Evolutionary conservation across 2,888 invertebrate genomes (phyloP).

Genomic region (Leptothorax acervorum): DNA sequence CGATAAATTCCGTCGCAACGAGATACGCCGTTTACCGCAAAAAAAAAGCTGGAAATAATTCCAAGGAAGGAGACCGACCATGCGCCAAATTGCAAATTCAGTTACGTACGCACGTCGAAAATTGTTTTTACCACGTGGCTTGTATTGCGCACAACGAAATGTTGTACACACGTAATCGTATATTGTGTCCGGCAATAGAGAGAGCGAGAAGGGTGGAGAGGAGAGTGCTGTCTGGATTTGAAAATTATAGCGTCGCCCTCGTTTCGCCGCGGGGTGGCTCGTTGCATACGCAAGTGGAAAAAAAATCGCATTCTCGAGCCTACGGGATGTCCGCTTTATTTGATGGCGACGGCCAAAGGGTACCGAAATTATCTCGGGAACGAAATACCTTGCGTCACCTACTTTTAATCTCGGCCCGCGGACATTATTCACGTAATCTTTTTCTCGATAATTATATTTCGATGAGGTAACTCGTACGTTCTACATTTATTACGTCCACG

Average conservation of each 20-base stretch:
- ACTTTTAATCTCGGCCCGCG: not conserved
- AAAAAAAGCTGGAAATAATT: conserved; percentile 19
- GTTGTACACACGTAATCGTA: conserved; percentile 24
- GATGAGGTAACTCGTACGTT: conserved; percentile 9
- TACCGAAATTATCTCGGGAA: not conserved
- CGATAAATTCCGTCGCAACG: conserved; percentile 38
- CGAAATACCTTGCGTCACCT: not conserved
- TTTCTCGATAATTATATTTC: conserved; percentile 35
- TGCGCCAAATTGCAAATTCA: conserved; percentile 30
- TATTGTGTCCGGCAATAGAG: conserved; percentile 8
- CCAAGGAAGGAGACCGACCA: conserved; percentile 7
- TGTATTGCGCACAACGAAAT: conserved; percentile 6
- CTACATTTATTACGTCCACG: not conserved
- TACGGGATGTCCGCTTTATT: conserved; percentile 7
- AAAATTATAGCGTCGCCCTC: conserved; percentile 5
- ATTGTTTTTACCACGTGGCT: conserved; percentile 35
- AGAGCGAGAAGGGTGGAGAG: not conserved
- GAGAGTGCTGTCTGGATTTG: not conserved
- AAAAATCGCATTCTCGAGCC: not conserved
- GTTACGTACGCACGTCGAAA: conserved; percentile 25
- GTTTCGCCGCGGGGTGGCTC: conserved; percentile 10
- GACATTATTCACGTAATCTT: conserved; percentile 22
- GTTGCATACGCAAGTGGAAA: conserved; percentile 35
- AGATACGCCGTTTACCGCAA: conserved; percentile 32
- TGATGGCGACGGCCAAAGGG: not conserved